Evolutionary conservation across 2,888 invertebrate genomes (phyloP).

Genomic region (Anthoptus insignis): DNA sequence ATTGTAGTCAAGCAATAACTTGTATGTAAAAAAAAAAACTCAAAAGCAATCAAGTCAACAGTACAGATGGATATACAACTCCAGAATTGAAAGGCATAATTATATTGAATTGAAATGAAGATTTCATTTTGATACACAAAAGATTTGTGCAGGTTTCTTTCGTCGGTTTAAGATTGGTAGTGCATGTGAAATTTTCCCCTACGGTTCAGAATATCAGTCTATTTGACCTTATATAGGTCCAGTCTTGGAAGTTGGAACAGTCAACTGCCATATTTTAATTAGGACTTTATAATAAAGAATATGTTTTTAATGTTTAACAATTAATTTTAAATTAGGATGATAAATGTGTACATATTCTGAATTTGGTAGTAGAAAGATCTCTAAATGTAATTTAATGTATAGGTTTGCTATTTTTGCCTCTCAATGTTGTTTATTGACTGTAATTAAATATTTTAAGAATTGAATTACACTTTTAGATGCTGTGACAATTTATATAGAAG

Average conservation of each 20-base stretch:
- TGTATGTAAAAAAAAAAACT: too few species aligned
- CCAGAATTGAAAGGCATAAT: not conserved
- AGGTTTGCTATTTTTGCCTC: conserved; percentile 16
- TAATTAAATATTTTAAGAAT: conserved; percentile 3
- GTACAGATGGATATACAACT: not conserved
- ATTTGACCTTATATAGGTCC: not conserved
- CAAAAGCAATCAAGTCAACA: not conserved
- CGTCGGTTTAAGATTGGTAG: too few species aligned
- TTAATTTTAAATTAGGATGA: not conserved
- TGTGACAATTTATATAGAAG: not conserved
- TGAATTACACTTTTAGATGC: conserved; percentile 2
- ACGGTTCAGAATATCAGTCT: not conserved
- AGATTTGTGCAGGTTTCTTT: too few species aligned
- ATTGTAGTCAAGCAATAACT: not conserved
- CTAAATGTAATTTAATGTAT: conserved; percentile 9
- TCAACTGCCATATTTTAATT: conserved; percentile 6
- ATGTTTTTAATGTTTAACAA: not conserved
- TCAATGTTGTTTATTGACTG: conserved; percentile 2
- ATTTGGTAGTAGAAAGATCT: conserved; percentile 14
- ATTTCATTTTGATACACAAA: not conserved
- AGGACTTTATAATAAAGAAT: not conserved
- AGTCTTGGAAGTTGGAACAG: not conserved
- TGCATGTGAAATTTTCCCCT: not conserved
- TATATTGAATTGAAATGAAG: not conserved
- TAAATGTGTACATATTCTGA: not conserved